Evolutionary conservation across 2,797 vertebrate genomes (phyloP).

Genomic region (Leptatherina wallacei): DNA sequence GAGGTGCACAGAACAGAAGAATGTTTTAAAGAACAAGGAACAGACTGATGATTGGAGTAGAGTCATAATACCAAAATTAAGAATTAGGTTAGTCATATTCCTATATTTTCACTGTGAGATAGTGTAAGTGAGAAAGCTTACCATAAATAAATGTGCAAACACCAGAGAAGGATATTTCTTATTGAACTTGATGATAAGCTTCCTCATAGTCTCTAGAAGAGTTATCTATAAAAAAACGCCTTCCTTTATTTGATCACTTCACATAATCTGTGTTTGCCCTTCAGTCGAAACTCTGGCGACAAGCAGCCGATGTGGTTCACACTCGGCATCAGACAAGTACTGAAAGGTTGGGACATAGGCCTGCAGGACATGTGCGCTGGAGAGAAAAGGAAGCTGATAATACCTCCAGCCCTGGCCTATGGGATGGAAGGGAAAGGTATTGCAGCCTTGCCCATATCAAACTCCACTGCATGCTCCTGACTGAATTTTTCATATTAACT

Average conservation of each 20-base stretch:
- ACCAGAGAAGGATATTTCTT: background rate
- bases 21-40: background rate
- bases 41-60: background rate
- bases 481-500: background rate
- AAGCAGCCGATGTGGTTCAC: slow-evolving; percentile 96
- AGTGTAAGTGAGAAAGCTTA: background rate
- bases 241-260: background rate
- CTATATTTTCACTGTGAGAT: background rate
- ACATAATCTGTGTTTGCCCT: slow-evolving; percentile 26
- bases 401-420: slow-evolving; percentile 92
- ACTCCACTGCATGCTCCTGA: slow-evolving; percentile 29
- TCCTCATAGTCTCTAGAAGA: background rate
- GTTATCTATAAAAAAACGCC: too few species aligned
- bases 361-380: slow-evolving; percentile 94
- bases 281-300: slow-evolving; percentile 88
- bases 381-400: slow-evolving; percentile 90
- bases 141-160: background rate
- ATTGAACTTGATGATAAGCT: background rate
- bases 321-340: slow-evolving; percentile 91
- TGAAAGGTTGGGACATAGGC: slow-evolving; percentile 95
- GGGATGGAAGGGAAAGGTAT: slow-evolving; percentile 97
- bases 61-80: background rate
- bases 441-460: background rate
- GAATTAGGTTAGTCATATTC: background rate
- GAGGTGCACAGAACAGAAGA: background rate